Evolutionary conservation across 1,140 invertebrate genomes (phyloP), one percentile per base, ranked within the genome.

Genomic region (Drosophila hydei): DNA sequence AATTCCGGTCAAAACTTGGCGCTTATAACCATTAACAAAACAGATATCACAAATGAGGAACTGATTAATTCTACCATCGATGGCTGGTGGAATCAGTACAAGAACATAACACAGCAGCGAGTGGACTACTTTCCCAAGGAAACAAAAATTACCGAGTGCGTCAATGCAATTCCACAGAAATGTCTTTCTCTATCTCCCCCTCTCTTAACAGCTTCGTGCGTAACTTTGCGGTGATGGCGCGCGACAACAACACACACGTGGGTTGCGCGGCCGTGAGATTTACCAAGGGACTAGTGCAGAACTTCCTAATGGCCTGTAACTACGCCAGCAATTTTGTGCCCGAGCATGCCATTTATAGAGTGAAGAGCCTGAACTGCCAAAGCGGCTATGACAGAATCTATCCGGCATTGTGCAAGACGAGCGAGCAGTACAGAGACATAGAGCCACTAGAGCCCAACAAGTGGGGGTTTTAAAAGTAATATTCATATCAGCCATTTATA

Each of bases 291-390:
- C 19, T 9, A 0, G 16, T 54, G 16, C 55, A 69, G 0, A 51
- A 71, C 11, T 87, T 83, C n/a, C 56, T 88, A 19, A 11, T 87
- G 60, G 72, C 78, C 58, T 87, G 83, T 47, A 88, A 87, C 40
- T 87, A 87, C 45, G 83, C 83, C 30, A 65, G 51, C 63, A 75
- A 87, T 21, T 64, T 23, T 59, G 16, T 61, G 4, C 18, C 55
- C 8, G 68, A 73, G 0, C 51, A 62, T 16, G 71, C 78, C 11
- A 25, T 87, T 9, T 87, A 87, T 9, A 42, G 48, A 21, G 38
- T 43, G 27, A 79, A 79, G 18, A 59, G 63, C 7, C 38, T 52
- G 0, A 58, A 48, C 43, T 88, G 83, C 23, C 79, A 88, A 47
- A 38, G 23, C n/a, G 81, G 83, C 25, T 52, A 67, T 14, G 72